Base-by-base conservation (phyloP, 2,797 vertebrate genomes). In the Sebastes variabilis region DNA sequence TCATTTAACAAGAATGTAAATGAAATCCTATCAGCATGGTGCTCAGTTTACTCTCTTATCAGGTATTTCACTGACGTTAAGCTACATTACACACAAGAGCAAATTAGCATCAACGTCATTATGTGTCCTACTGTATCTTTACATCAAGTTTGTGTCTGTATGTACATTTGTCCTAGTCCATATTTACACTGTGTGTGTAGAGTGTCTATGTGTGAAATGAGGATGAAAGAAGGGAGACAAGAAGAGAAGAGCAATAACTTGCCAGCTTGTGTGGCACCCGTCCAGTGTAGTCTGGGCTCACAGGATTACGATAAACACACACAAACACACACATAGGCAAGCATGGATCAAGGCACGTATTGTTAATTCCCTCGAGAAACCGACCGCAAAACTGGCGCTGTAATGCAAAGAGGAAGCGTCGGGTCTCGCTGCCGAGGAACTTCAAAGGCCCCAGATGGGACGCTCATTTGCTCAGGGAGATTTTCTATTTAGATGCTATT, bases 361-460 rank as follows among this genome's bases (percentile, higher is more conserved):
- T 91, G 84, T 82, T 82, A 75, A 75, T 80, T 94, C 95, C 84
- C 87, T 64, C 2, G 93, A 92, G 94, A 92, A 83, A 65, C 56
- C 30, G 34, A 84, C 89, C 92, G 76, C 93, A 90, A 16, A 92
- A 91, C 92, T 77, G 88, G 88, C 90, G 92, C 88, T 92, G 93
- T 93, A 95, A 93, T 89, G 85, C 87, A 94, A 93, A 95, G 88
- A 94, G 95, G 95, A 96, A 96, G 93, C 78, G 59, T 62, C 49
- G 82, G 66, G 90, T 95, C 94, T 91, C 76, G 89, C 92, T 92
- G 82, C 86, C 55, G 88, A 85, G 66, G 72, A 80, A 93, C 95
- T 95, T 96, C 95, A 96, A 96, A 96, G 92, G 42, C 67, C 80
- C 83, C 83, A 92, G 93, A 93, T 90, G 90, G 92, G 92, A 90